These are phyloP conservation scores for Folsomia manolachei DNA, from an alignment of 2,888 invertebrate genomes.

Conservation along the genomic window DNA sequence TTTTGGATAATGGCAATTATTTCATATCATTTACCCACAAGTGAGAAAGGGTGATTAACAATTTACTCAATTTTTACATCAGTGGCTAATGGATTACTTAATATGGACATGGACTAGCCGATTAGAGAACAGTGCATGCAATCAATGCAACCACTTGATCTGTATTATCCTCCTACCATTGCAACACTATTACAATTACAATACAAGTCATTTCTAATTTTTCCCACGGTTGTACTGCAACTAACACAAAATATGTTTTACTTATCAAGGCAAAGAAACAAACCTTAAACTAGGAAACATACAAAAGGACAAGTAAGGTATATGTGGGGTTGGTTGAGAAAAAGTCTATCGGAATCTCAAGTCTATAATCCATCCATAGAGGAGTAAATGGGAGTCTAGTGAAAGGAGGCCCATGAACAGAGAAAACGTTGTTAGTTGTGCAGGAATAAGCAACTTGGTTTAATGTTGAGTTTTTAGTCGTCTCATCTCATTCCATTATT, in stretches of 20 bases:
- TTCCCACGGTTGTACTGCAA: constrained; percentile 18
- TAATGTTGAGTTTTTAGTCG: neutral
- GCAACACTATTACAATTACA: too few species aligned
- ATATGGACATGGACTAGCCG: too few species aligned
- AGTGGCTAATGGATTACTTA: constrained; percentile 9
- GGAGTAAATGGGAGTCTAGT: too few species aligned
- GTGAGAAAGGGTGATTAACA: neutral
- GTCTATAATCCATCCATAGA: too few species aligned
- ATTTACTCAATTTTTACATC: constrained; percentile 42
- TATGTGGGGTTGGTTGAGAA: neutral
- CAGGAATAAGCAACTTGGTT: too few species aligned
- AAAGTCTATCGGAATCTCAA: neutral
- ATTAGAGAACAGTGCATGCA: neutral
- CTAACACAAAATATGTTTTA: neutral
- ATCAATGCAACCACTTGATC: neutral
- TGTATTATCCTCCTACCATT: too few species aligned
- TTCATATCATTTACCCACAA: too few species aligned
- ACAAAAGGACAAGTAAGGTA: neutral
- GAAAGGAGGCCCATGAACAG: neutral
- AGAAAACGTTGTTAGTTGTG: neutral
- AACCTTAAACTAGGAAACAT: neutral
- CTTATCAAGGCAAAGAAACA: neutral
- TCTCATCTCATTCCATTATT: too few species aligned
- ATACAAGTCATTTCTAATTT: too few species aligned
- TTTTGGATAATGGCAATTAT: neutral